phyloP scores from a whole-genome alignment of 2,113 vertebrate genomes.

The Lepus europaeus region DNA sequence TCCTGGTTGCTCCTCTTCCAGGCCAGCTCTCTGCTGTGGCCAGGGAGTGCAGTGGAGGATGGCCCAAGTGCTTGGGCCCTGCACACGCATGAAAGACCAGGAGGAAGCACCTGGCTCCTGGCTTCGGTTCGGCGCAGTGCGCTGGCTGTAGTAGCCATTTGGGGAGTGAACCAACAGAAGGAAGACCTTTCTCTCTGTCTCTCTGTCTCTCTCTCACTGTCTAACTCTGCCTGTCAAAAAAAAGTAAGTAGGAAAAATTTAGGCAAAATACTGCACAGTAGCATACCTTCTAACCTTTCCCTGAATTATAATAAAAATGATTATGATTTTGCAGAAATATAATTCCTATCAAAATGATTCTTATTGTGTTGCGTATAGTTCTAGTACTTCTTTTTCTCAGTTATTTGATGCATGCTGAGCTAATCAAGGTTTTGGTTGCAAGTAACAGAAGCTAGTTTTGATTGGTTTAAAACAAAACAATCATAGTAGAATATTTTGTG shows the following conservation, averaged over 20 bases:
- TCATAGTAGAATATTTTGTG: not conserved
- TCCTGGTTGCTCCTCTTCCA: no score
- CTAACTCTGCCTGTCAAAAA: not conserved
- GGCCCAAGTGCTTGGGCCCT: no score
- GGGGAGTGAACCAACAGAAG: no score
- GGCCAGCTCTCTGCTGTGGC: no score
- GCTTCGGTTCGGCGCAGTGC: no score
- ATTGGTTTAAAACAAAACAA: not conserved
- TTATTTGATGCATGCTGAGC: not conserved
- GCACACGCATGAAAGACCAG: no score
- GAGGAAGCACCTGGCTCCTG: no score
- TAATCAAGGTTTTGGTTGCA: not conserved
- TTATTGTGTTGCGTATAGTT: not conserved
- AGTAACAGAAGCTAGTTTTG: not conserved
- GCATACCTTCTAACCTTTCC: not conserved
- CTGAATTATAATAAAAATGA: not conserved
- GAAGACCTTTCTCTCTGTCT: no score
- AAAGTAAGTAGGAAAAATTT: conserved; percentile 41
- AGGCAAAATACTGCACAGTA: not conserved
- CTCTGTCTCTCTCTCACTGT: no score
- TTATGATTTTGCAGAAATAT: not conserved
- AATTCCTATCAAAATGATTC: conserved; percentile 13
- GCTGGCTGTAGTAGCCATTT: no score
- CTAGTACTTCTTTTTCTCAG: conserved; percentile 1
- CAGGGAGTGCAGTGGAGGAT: no score